Percentiles rank a stretch among this genome's conserved stretches.
phyloP scores from a whole-genome alignment of 2,888 invertebrate species.

The Celastrina argiolus region DNA sequence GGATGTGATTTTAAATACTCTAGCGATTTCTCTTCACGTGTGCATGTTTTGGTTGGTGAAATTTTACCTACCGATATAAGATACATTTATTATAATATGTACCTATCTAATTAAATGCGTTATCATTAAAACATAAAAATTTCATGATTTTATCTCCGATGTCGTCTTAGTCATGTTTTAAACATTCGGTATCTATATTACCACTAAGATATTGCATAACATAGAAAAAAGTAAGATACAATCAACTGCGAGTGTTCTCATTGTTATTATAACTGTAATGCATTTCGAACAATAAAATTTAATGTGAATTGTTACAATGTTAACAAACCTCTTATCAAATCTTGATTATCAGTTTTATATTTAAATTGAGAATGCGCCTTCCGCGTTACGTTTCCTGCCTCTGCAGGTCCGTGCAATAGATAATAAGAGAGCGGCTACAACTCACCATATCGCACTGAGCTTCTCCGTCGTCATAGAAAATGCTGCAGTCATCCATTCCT shows the following conservation, averaged over 20 bases:
- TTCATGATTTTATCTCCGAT: not conserved
- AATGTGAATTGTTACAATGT: conserved; percentile 6
- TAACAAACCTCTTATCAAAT: conserved; percentile 1
- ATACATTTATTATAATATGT: not conserved
- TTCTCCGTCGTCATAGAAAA: conserved; percentile 76
- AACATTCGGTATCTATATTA: not conserved
- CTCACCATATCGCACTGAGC: conserved; percentile 74
- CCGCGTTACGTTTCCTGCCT: not conserved
- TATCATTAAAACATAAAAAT: too few species aligned
- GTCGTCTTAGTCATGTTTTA: not conserved
- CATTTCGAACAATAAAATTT: conserved; percentile 13
- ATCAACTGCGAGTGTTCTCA: not conserved
- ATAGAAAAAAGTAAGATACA: conserved; percentile 6
- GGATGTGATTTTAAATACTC: not conserved
- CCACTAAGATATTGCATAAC: conserved; percentile 12
- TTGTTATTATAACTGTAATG: conserved; percentile 11
- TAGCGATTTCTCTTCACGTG: not conserved
- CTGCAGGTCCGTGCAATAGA: conserved; percentile 31
- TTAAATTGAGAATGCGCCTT: not conserved
- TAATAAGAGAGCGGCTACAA: conserved; percentile 28
- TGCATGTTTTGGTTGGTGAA: not conserved
- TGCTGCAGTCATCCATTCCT: conserved; percentile 73
- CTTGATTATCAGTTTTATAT: not conserved
- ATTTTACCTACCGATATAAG: not conserved
- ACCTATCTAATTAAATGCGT: too few species aligned